Conservation (phyloP, 2,888 invertebrate species). For the Rhabditoides inermis region DNA sequence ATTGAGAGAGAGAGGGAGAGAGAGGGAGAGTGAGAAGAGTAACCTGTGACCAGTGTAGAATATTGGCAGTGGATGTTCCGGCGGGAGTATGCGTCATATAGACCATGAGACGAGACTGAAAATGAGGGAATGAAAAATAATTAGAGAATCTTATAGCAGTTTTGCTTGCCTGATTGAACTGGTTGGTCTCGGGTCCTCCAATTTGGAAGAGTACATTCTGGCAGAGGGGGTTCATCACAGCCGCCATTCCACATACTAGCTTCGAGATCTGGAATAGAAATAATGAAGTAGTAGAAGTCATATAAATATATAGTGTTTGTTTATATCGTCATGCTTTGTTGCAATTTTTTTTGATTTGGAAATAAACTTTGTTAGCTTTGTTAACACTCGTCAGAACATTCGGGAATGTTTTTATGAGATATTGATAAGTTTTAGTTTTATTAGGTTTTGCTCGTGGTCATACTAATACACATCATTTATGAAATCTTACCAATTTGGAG, state of each 20-base stretch:
- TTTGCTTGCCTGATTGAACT: constrained; percentile 12
- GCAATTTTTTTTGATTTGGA: too few species aligned
- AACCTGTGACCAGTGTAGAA: constrained; percentile 14
- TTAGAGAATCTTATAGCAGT: neutral
- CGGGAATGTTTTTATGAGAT: too few species aligned
- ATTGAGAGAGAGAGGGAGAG: too few species aligned
- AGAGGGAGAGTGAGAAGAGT: too few species aligned
- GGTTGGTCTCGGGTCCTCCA: constrained; percentile 60
- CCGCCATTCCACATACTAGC: constrained; percentile 42
- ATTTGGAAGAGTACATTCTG: constrained; percentile 54
- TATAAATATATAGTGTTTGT: too few species aligned
- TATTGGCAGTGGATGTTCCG: constrained; percentile 48
- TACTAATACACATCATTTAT: neutral
- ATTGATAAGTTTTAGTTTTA: too few species aligned
- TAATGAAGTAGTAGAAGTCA: constrained; percentile 6
- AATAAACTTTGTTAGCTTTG: too few species aligned
- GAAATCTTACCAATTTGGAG: neutral
- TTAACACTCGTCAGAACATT: too few species aligned
- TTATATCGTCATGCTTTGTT: too few species aligned
- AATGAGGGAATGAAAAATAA: neutral
- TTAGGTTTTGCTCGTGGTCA: constrained; percentile 38
- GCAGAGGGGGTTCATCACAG: constrained; percentile 63
- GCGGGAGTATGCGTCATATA: constrained; percentile 53
- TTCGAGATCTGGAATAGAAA: neutral
- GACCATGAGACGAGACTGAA: constrained; percentile 53